Base-by-base conservation (phyloP, 2,797 vertebrate species). In the Micropoecilia bifurca region DNA sequence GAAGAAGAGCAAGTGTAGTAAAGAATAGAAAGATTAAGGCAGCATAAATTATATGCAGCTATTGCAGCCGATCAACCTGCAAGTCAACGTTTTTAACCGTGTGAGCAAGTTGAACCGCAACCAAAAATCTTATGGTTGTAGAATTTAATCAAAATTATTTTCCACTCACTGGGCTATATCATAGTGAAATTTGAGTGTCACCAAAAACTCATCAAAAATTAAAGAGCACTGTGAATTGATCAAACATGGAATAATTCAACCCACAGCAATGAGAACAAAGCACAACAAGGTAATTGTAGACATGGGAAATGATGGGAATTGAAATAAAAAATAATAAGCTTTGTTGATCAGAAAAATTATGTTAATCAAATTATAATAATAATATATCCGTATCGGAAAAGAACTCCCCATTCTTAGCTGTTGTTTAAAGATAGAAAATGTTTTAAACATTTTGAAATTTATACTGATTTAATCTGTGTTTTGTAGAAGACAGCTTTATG, bases 81-180 rank as follows among this genome's bases (percentile, higher is more conserved):
- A 66, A 76, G 47, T 74, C 76, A 74, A 71, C 39, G 39, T 55
- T 78, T 63, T 47, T 63, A 76, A 75, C 59, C 46, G 8, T 22
- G 83, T 69, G 76, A 71, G 75, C 69, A 76, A 75, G 75, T 80
- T 80, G 43, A 75, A 76, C 79, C 71, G 50, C 73, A 78, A 61
- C 57, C 30, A 47, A 47, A 55, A 33, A 41, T 76, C 41, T 72
- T 41, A 53, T 12, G 41, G 59, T 74, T 78, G 68, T 61, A 72
- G 68, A 71, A 68, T 88, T 84, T 80, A 87, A 87, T 86, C 47
- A 71, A 85, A 82, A 77, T 55, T 74, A 53, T 83, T 83, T 79
- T 81, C 66, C 83, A 73, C 48, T 85, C 79, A 89, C 6, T 84
- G 83, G 73, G 68, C 77, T 87, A 30, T 25, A 45, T 85, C 80